These are phyloP conservation scores for Sarcophaga bullata DNA, from an alignment of 1,140 invertebrate genomes.

Conservation along the genomic window DNA sequence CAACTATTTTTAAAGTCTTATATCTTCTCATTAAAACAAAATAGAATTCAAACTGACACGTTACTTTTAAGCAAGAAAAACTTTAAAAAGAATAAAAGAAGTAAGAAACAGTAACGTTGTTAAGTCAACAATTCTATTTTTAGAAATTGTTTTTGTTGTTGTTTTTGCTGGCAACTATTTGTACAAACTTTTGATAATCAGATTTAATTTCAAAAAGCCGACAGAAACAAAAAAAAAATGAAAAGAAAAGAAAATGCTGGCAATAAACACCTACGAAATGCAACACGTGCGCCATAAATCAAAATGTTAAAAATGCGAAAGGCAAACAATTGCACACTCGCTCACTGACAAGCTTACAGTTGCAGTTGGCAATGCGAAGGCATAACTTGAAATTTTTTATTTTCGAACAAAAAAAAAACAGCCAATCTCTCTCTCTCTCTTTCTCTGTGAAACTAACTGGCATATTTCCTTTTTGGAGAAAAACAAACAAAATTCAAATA, in stretches of 20 bases:
- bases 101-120: background rate
- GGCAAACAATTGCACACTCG: background rate
- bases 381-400: conserved; percentile 7
- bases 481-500: conserved; percentile 2
- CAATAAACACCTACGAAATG: conserved; percentile 11
- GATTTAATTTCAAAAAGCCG: background rate
- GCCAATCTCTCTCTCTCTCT: too few species aligned
- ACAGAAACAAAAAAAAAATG: background rate
- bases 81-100: background rate
- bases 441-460: conserved; percentile 33
- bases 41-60: background rate
- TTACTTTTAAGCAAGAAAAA: background rate
- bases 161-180: background rate
- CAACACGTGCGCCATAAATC: conserved; percentile 39
- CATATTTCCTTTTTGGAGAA: conserved; percentile 3
- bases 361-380: background rate
- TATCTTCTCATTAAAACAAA: background rate
- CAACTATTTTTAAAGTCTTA: too few species aligned
- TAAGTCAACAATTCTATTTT: background rate
- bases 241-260: background rate
- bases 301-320: background rate
- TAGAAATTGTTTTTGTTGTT: too few species aligned
- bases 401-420: background rate
- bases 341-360: conserved; percentile 18
- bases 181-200: background rate